These are phyloP conservation scores for Habrosyne pyritoides DNA, from an alignment of 2,888 invertebrate genomes.

Conservation along the genomic window DNA sequence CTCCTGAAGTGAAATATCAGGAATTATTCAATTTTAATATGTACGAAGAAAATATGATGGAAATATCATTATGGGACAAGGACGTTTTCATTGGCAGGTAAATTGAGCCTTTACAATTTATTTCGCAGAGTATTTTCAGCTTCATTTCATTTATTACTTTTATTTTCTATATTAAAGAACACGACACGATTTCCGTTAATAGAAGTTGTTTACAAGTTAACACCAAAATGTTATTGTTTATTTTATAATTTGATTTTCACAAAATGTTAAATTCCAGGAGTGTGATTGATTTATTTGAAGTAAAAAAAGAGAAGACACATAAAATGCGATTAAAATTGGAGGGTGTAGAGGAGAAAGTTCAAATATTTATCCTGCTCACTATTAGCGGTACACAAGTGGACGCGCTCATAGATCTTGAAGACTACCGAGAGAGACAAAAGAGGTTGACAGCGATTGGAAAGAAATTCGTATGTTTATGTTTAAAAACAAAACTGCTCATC, in stretches of 20 bases:
- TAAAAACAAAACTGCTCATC: background rate
- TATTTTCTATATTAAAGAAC: background rate
- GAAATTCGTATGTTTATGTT: constrained; percentile 84
- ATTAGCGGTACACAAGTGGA: constrained; percentile 95
- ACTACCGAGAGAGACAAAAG: constrained; percentile 88
- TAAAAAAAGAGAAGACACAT: constrained; percentile 95
- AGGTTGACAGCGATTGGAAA: constrained; percentile 80
- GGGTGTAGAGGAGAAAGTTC: constrained; percentile 86
- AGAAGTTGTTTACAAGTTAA: too few relatives aligned
- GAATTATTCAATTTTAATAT: constrained; percentile 97
- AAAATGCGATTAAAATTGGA: constrained; percentile 92
- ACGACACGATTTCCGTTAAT: background rate
- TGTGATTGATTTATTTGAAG: constrained; percentile 89
- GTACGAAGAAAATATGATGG: constrained; percentile 94
- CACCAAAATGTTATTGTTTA: too few relatives aligned
- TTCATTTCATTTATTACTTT: background rate
- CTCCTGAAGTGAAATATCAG: constrained; percentile 89
- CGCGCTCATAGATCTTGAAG: constrained; percentile 92
- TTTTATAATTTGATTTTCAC: background rate
- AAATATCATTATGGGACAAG: constrained; percentile 94
- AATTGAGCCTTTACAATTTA: constrained; percentile 9
- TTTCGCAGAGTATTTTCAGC: background rate
- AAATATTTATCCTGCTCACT: constrained; percentile 93
- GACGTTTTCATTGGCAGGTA: constrained; percentile 85
- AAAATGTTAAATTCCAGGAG: constrained; percentile 64